Evolutionary conservation across 2,113 vertebrate species (phyloP).

Genomic region (Pelecanus crispus): DNA sequence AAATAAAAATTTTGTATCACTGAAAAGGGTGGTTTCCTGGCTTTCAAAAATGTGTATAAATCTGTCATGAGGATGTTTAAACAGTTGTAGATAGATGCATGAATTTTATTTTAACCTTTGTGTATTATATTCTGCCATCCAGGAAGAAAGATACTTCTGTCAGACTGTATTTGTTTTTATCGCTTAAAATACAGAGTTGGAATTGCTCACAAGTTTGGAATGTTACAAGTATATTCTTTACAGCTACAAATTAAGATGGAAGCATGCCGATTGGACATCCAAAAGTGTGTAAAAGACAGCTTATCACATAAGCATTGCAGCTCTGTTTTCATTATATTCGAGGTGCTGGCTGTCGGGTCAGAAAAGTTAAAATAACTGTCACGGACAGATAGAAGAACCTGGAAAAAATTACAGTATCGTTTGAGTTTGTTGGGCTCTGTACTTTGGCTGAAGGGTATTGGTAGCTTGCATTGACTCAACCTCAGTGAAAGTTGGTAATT

Average conservation of each 20-base stretch:
- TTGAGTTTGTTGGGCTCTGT: background rate
- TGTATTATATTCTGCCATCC: background rate
- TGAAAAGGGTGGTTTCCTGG: background rate
- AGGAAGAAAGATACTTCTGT: background rate
- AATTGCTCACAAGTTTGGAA: background rate
- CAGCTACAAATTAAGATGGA: background rate
- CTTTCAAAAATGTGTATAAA: background rate
- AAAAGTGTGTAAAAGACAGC: background rate
- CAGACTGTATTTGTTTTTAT: background rate
- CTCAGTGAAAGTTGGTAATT: background rate
- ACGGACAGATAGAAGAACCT: background rate
- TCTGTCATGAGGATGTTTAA: background rate
- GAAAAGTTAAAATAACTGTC: background rate
- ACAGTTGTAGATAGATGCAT: background rate
- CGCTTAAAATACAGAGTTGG: background rate
- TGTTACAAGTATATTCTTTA: background rate
- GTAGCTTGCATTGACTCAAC: background rate
- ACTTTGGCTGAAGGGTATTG: background rate
- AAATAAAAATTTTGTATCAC: background rate
- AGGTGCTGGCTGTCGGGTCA: background rate
- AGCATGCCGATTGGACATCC: accelerated
- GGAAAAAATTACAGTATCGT: accelerated
- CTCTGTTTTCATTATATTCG: background rate
- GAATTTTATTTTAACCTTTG: background rate
- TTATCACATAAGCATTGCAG: background rate